Conservation (phyloP, 2,797 vertebrate species). For the Lepidocolaptes lacrymiger region DNA sequence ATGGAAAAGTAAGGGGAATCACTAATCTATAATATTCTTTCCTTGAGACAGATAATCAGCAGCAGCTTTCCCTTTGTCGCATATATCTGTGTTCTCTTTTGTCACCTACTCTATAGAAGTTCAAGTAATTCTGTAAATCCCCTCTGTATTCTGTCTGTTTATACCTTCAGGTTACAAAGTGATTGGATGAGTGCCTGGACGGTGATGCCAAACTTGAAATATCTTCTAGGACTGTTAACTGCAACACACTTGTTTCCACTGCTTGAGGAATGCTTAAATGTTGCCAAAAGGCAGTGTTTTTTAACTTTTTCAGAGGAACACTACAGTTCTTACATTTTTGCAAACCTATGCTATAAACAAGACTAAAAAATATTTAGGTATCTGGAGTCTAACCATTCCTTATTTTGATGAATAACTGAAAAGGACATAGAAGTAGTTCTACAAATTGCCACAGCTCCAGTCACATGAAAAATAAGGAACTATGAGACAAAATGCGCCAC, state of each 20-base stretch:
- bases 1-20: background rate
- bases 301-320: background rate
- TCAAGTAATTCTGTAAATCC: conserved; percentile 25
- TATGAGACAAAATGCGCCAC: background rate
- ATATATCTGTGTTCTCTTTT: background rate
- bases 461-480: background rate
- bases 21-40: background rate
- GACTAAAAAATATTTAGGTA: background rate
- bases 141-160: background rate
- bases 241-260: background rate
- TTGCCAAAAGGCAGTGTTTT: background rate
- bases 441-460: background rate
- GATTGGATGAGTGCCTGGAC: conserved; percentile 19
- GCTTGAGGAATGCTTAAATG: background rate
- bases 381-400: background rate
- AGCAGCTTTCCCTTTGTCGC: background rate
- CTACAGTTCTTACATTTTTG: background rate
- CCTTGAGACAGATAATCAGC: conserved; percentile 17
- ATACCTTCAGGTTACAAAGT: conserved; percentile 12
- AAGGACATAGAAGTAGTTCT: background rate
- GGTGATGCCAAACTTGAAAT: conserved; percentile 12
- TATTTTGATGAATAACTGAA: background rate
- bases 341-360: background rate
- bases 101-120: conserved; percentile 1
- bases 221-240: conserved; percentile 15